These are phyloP conservation scores for Dissostichus mawsoni DNA, from an alignment of 2,113 vertebrate species.

Conservation along the genomic window DNA sequence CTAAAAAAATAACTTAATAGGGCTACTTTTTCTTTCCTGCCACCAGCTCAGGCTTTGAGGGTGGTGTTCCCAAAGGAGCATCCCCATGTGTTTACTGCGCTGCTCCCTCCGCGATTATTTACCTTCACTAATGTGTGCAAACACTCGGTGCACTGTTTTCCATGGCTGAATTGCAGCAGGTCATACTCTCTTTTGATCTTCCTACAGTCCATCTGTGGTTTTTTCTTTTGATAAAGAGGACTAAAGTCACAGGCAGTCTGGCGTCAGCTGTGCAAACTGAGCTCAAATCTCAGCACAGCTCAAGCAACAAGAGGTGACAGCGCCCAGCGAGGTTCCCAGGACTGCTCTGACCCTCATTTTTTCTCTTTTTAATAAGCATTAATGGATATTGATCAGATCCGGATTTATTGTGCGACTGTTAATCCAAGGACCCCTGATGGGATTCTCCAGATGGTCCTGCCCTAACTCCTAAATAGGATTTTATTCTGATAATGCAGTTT, in stretches of 20 bases:
- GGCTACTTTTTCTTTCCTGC: neutral
- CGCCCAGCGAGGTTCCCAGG: conserved; percentile 45
- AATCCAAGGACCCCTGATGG: conserved; percentile 65
- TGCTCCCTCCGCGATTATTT: conserved; percentile 85
- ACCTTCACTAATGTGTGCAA: conserved; percentile 78
- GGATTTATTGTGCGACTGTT: conserved; percentile 57
- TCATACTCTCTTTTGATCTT: conserved; percentile 18
- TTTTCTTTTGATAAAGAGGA: neutral
- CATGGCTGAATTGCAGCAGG: conserved; percentile 35
- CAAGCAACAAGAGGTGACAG: conserved; percentile 57
- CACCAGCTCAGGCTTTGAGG: neutral
- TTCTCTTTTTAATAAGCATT: conserved; percentile 41
- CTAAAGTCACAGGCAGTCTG: conserved; percentile 18
- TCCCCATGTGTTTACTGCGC: conserved; percentile 27
- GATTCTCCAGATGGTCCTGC: conserved; percentile 67
- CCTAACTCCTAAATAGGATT: conserved; percentile 47
- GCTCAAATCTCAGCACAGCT: conserved; percentile 53
- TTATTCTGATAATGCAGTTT: conserved; percentile 37
- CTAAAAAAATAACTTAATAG: neutral
- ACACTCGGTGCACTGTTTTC: conserved; percentile 69
- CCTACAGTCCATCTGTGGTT: neutral
- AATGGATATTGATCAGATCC: conserved; percentile 67
- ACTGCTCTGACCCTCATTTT: conserved; percentile 35
- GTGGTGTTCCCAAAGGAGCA: neutral
- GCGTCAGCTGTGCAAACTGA: conserved; percentile 40